Evolutionary conservation across 2,888 invertebrate genomes (phyloP).

Genomic region (Drosophila limbata): DNA sequence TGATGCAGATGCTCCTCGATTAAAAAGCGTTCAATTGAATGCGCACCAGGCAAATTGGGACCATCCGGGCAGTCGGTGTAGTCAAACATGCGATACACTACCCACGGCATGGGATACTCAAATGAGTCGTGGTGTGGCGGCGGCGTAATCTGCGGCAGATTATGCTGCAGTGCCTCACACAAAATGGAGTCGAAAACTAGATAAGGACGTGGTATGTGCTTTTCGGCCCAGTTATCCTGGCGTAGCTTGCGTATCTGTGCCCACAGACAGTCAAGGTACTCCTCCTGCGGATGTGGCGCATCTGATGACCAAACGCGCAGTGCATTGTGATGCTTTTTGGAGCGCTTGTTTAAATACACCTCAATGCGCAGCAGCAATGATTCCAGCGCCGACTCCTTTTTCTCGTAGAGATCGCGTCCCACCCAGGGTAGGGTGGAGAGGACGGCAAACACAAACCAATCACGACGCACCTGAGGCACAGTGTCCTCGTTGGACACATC

Average conservation of each 20-base stretch:
- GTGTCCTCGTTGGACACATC: conserved; percentile 96
- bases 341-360: conserved; percentile 95
- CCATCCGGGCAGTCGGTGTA: conserved; percentile 99
- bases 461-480: conserved; percentile 94
- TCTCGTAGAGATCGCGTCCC: conserved; percentile 97
- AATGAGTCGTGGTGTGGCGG: conserved; percentile 97
- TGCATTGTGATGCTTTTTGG: conserved; percentile 96
- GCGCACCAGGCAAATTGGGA: conserved; percentile 96
- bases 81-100: conserved; percentile 98
- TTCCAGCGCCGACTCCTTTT: conserved; percentile 96
- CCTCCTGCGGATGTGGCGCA: conserved; percentile 97
- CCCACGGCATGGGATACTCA: conserved; percentile 97
- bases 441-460: conserved; percentile 95
- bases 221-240: conserved; percentile 98
- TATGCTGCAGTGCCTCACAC: conserved; percentile 98
- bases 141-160: conserved; percentile 94
- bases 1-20: conserved; percentile 99
- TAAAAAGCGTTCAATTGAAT: conserved; percentile 98
- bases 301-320: conserved; percentile 98
- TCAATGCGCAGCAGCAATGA: conserved; percentile 96
- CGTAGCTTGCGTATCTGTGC: conserved; percentile 95
- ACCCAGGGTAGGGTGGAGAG: conserved; percentile 98
- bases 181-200: conserved; percentile 97
- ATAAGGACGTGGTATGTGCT: conserved; percentile 97
- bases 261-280: conserved; percentile 98